A percentile compares a stretch with the other conserved stretches of the same genome.
Conservation (phyloP, 1,140 invertebrate species). For the honey bee (Apis mellifera) region DNA sequence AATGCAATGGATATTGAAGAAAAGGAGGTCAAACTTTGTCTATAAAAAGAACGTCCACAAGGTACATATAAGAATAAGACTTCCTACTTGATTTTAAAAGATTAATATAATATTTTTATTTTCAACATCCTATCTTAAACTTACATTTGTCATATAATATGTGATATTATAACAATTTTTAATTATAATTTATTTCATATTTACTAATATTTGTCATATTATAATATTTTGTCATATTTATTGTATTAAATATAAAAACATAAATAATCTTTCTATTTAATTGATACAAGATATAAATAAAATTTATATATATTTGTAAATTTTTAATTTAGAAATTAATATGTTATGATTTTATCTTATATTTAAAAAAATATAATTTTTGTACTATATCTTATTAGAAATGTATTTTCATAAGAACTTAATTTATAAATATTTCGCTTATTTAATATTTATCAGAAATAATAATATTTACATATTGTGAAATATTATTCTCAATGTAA, state of each 20-base stretch:
- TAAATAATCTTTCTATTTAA: background rate
- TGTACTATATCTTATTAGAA: background rate
- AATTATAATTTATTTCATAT: background rate
- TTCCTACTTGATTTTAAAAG: conserved; percentile 58
- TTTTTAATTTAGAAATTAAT: background rate
- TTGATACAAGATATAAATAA: conserved; percentile 9
- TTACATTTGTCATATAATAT: background rate
- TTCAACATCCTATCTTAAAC: conserved; percentile 54
- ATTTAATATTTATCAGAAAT: background rate
- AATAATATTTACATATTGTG: background rate
- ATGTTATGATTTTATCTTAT: background rate
- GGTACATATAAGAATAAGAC: conserved; percentile 60
- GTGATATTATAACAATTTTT: conserved; percentile 12
- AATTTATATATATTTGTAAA: background rate
- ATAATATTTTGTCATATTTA: background rate
- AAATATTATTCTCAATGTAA: background rate
- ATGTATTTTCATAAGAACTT: background rate
- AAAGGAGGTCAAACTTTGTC: conserved; percentile 76
- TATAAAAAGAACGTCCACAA: conserved; percentile 79
- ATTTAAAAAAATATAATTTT: background rate
- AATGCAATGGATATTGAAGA: conserved; percentile 64
- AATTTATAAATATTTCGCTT: background rate
- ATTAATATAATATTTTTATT: conserved; percentile 62
- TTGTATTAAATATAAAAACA: background rate
- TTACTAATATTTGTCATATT: background rate